Percentiles rank a stretch among this genome's conserved stretches.
Evolutionary conservation across 2,888 invertebrate genomes (phyloP).

Genomic region (Apamea monoglypha): DNA sequence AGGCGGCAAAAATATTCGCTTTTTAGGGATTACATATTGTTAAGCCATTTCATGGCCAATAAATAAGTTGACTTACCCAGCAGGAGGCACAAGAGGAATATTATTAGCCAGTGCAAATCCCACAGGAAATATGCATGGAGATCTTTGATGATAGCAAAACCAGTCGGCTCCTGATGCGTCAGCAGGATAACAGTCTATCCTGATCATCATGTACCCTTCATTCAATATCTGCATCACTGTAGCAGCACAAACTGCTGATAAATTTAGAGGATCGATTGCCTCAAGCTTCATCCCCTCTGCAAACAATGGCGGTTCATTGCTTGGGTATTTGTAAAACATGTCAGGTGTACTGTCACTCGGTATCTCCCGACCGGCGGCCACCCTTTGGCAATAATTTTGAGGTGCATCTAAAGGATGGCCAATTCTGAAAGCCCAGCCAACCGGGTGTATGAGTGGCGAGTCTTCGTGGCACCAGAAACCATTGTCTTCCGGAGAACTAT

Average conservation of each 20-base stretch:
- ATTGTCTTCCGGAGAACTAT: constrained; percentile 94
- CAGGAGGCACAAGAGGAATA: constrained; percentile 96
- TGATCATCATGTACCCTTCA: constrained; percentile 98
- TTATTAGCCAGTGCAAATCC: constrained; percentile 97
- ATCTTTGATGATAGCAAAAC: constrained; percentile 99
- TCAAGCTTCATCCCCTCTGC: constrained; percentile 98
- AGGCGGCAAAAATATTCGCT: neutral
- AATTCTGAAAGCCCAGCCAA: constrained; percentile 98
- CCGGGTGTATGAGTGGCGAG: constrained; percentile 98
- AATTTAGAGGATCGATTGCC: constrained; percentile 98
- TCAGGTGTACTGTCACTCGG: constrained; percentile 95
- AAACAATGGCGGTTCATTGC: constrained; percentile 91
- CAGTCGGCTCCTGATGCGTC: constrained; percentile 97
- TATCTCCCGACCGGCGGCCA: constrained; percentile 92
- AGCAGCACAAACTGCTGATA: constrained; percentile 98
- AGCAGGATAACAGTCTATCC: constrained; percentile 98
- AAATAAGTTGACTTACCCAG: constrained; percentile 82
- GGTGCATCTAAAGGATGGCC: constrained; percentile 97
- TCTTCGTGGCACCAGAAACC: constrained; percentile 99
- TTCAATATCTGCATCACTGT: constrained; percentile 98
- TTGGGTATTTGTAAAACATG: constrained; percentile 93
- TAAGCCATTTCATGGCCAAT: neutral
- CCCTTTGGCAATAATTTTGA: constrained; percentile 93
- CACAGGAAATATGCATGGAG: constrained; percentile 98
- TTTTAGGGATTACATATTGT: too few relatives aligned